Base-by-base conservation (phyloP, 2,888 invertebrate genomes). In the Iselma pallidipennis region DNA sequence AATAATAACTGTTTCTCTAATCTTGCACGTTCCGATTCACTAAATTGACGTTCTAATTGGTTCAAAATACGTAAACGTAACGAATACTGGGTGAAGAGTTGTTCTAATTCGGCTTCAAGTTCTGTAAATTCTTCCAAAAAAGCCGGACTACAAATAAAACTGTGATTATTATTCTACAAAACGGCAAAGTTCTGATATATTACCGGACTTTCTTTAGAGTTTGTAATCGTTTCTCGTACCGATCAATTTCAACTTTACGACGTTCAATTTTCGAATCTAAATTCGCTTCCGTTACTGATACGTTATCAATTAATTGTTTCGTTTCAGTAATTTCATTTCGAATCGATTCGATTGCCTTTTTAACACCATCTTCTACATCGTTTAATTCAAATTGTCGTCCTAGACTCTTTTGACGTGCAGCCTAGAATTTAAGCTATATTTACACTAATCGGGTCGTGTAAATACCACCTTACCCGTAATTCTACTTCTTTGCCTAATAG, bases 111-210 rank as follows among this genome's bases (percentile, higher is more conserved):
- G 45, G 85, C 83, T 81, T 99, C 98, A 55, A 95, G 84, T 51
- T 90, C 89, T 61, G 95, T 94, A 80, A 96, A 94, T 81, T 99
- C 98, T 73, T 96, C 95, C 86, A 98, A 91, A 80, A 97, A 98
- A 0, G 96, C 97, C 0, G 98, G 98, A 54, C 94, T 91, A 74
- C 57, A 71, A 60, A 19, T n/a, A 66, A 26, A 59, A 9, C 6
- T n/a, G 5, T 25, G 0, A 28, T 14, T 10, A 42, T 19, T 19
- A 2, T 19, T 50, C n/a, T 19, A 26, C 4, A 19, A 26, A 49
- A 16, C 4, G 5, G 26, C n/a, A 14, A 16, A 37, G 48, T 4
- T 37, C 29, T 49, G 28, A 25, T 26, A 9, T 19, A 58, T 77
- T 69, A 91, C 91, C 96, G 90, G 66, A 98, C 96, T 86, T 95